Evolutionary conservation across 2,113 vertebrate species (phyloP).

Genomic region (Tychaedon coryphoeus): DNA sequence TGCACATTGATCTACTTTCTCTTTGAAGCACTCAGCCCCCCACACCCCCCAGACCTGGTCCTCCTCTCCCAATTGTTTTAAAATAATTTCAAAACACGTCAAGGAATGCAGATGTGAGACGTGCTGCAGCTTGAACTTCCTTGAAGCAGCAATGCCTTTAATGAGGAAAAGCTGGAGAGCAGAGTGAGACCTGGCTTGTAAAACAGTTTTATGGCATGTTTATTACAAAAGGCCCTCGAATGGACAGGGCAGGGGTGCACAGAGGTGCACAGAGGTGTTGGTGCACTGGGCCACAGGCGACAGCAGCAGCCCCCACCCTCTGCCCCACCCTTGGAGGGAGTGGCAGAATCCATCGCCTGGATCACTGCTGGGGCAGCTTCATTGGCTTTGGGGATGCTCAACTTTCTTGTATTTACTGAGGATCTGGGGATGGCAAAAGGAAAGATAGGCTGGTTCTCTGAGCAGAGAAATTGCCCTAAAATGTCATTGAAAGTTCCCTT

Average conservation of each 20-base stretch:
- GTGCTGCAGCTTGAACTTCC: slow-evolving; percentile 11
- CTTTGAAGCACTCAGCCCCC: neutral
- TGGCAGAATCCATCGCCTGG: neutral
- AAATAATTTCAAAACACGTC: slow-evolving; percentile 47
- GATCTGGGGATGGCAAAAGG: neutral
- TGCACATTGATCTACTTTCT: neutral
- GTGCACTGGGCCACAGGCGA: neutral
- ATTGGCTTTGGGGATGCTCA: neutral
- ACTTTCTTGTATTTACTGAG: neutral
- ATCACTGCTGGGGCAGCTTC: neutral
- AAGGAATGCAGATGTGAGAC: slow-evolving; percentile 33
- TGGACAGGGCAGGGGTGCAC: neutral
- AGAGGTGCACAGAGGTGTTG: neutral
- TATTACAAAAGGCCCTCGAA: neutral
- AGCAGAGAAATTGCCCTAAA: neutral
- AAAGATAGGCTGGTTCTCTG: accelerated
- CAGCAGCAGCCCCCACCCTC: neutral
- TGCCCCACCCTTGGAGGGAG: neutral
- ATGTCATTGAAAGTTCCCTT: neutral
- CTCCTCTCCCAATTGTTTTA: neutral
- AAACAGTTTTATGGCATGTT: slow-evolving; percentile 53
- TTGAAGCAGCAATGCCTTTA: slow-evolving; percentile 13
- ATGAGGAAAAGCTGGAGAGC: slow-evolving; percentile 59
- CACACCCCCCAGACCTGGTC: neutral
- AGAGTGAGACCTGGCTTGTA: slow-evolving; percentile 47